These are phyloP conservation scores for Eira barbara DNA, from an alignment of 2,113 vertebrate genomes.

Conservation along the genomic window DNA sequence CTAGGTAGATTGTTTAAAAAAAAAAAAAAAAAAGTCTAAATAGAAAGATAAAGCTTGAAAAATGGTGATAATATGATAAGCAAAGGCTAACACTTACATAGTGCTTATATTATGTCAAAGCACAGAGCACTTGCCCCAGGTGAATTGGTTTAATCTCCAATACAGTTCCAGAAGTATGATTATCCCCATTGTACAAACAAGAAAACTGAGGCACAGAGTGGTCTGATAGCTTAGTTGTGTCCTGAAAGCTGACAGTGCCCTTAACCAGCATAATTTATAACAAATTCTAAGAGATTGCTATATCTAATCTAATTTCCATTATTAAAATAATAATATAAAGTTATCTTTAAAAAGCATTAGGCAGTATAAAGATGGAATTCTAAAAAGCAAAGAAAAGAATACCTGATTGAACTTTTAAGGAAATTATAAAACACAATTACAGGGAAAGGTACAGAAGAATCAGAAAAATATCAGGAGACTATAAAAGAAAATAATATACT, in stretches of 20 bases:
- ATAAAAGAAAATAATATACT: background rate
- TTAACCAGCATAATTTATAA: background rate
- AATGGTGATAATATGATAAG: background rate
- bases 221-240: background rate
- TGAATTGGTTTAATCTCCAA: background rate
- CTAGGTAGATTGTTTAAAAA: background rate
- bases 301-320: background rate
- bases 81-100: background rate
- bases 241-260: background rate
- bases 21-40: background rate
- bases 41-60: background rate
- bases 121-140: background rate
- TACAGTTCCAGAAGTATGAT: background rate
- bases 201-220: background rate
- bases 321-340: constrained; percentile 8
- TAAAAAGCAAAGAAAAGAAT: background rate
- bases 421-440: background rate
- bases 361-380: background rate
- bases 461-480: background rate
- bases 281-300: background rate
- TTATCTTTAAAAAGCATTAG: background rate
- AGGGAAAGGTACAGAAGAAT: background rate
- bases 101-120: background rate
- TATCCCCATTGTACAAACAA: background rate
- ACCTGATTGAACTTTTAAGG: background rate